Conservation (phyloP, 2,113 vertebrate genomes). For the Rhipidura dahli region DNA sequence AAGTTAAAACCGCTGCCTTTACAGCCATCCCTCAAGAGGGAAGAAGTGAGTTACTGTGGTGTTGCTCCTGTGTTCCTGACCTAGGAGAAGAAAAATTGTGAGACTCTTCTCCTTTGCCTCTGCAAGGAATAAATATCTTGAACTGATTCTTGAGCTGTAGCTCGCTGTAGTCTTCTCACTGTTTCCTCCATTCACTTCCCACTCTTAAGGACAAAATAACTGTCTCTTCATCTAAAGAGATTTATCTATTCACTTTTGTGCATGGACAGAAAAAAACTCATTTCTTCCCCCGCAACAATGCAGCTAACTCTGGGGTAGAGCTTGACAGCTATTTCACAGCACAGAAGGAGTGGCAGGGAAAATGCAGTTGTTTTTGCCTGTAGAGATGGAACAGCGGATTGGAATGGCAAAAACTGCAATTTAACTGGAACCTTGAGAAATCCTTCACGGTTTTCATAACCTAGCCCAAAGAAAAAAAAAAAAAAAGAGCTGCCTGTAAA, state of each 20-base stretch:
- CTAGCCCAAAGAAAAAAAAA: not conserved
- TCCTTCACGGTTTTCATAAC: conserved; percentile 15
- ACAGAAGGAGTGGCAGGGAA: conserved; percentile 54
- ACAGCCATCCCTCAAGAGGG: conserved; percentile 25
- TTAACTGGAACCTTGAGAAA: conserved; percentile 38
- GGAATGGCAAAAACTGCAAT: conserved; percentile 38
- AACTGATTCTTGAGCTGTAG: conserved; percentile 8
- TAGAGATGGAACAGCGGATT: conserved; percentile 40
- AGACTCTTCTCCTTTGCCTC: conserved; percentile 11
- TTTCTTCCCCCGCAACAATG: conserved; percentile 60
- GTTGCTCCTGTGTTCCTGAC: conserved; percentile 23
- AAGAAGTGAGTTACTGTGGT: conserved; percentile 34
- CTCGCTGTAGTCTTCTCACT: conserved; percentile 1
- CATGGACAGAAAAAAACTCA: conserved; percentile 36
- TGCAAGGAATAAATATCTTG: conserved; percentile 38
- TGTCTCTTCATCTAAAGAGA: conserved; percentile 51
- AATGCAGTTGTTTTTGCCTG: conserved; percentile 57
- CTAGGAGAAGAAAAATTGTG: conserved; percentile 22
- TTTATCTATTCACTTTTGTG: conserved; percentile 37
- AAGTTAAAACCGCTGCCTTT: conserved; percentile 20
- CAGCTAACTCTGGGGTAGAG: conserved; percentile 36
- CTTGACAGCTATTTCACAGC: conserved; percentile 59
- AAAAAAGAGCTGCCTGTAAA: not conserved
- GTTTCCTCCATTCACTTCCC: conserved; percentile 51
- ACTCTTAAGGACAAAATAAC: conserved; percentile 61